Percentiles rank a stretch among this genome's conserved stretches.
Conservation (phyloP, 2,113 vertebrate genomes). For the Mormyrus lacerda region DNA sequence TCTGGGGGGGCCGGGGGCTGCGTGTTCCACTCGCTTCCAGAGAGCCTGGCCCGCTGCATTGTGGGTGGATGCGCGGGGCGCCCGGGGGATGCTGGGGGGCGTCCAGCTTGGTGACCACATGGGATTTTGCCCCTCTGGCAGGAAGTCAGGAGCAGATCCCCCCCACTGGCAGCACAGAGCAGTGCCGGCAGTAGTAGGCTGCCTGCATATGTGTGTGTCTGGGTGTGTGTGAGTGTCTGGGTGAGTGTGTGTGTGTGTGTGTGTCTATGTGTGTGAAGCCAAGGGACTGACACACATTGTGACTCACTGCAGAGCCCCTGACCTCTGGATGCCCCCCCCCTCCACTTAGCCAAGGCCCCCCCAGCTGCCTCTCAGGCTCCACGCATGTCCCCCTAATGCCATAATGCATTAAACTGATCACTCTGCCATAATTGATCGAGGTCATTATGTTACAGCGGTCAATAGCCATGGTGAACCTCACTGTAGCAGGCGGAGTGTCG, state of each 20-base stretch:
- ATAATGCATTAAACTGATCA: background rate
- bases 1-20: background rate
- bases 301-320: background rate
- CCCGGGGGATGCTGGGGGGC: background rate
- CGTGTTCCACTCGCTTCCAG: background rate
- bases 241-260: background rate
- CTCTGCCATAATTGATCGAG: background rate
- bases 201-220: too few species aligned
- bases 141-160: background rate
- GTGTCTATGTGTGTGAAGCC: conserved; percentile 3
- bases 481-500: background rate
- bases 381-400: background rate
- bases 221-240: too few species aligned
- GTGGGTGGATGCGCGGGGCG: background rate
- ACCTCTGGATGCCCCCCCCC: background rate
- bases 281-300: background rate
- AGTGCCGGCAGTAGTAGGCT: background rate
- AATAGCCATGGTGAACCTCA: background rate
- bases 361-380: background rate
- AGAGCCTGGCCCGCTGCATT: background rate
- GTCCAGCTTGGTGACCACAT: background rate
- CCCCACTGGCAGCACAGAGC: background rate
- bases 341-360: background rate
- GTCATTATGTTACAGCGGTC: conserved; percentile 15
- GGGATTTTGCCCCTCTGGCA: background rate